These are phyloP conservation scores for Andrena marginata DNA, from an alignment of 2,888 invertebrate genomes.

Conservation along the genomic window DNA sequence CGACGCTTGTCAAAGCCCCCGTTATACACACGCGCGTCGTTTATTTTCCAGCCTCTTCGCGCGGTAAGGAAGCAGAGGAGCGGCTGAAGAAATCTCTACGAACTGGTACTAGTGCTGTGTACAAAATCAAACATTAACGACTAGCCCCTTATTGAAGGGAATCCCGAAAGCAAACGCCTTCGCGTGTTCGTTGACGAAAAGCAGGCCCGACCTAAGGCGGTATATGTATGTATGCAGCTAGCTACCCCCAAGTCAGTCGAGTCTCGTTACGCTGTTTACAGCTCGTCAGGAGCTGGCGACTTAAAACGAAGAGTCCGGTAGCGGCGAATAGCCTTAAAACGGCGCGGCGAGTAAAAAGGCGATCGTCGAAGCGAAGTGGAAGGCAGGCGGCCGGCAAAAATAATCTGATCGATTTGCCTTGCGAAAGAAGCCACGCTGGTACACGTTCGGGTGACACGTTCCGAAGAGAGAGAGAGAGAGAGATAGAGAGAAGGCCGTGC, in stretches of 20 bases:
- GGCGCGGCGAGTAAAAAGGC: constrained; percentile 21
- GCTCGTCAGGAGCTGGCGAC: constrained; percentile 4
- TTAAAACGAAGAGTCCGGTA: constrained; percentile 17
- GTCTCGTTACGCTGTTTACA: constrained; percentile 24
- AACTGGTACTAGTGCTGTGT: not conserved
- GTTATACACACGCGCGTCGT: not conserved
- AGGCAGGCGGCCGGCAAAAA: constrained; percentile 52
- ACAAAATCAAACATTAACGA: constrained; percentile 20
- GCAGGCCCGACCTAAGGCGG: no score
- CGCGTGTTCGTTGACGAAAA: not conserved
- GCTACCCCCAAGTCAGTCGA: not conserved
- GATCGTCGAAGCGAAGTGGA: constrained; percentile 36
- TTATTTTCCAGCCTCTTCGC: not conserved
- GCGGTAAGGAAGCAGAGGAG: not conserved
- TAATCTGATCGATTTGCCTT: constrained; percentile 73
- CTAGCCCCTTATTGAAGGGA: not conserved
- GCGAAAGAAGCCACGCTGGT: constrained; percentile 69
- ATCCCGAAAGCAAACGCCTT: constrained; percentile 5
- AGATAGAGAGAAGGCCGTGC: constrained; percentile 46
- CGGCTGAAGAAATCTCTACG: not conserved
- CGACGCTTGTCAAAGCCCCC: not conserved
- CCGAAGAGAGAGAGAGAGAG: constrained; percentile 48
- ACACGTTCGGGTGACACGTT: constrained; percentile 58
- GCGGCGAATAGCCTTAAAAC: not conserved
- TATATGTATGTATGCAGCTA: no score